A percentile compares a stretch with the other conserved stretches of the same genome.
These are phyloP conservation scores for Oxyura jamaicensis DNA, from an alignment of 2,113 vertebrate genomes.

Conservation along the genomic window DNA sequence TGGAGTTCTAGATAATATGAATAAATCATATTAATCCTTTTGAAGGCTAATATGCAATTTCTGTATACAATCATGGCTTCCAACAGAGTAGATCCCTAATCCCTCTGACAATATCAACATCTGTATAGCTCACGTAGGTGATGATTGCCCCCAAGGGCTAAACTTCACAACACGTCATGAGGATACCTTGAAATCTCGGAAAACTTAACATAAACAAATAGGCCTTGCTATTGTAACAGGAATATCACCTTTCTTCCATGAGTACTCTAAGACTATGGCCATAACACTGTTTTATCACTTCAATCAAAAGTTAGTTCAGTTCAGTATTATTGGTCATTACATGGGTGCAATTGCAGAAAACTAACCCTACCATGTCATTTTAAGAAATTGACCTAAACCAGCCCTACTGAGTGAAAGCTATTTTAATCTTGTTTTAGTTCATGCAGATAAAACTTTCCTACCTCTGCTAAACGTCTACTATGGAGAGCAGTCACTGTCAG, in stretches of 20 bases:
- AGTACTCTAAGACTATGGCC: neutral
- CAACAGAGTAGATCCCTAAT: no score
- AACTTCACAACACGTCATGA: neutral
- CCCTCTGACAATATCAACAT: neutral
- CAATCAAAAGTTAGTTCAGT: neutral
- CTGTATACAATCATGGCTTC: neutral
- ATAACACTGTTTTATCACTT: neutral
- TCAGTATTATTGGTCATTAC: neutral
- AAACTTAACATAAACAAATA: neutral
- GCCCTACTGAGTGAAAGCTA: neutral
- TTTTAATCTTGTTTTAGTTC: neutral
- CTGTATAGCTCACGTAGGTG: accelerated
- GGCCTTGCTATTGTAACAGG: neutral
- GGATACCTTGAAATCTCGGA: neutral
- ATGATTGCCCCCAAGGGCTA: neutral
- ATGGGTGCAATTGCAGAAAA: neutral
- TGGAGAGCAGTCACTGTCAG: neutral
- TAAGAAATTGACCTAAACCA: neutral
- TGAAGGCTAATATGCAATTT: neutral
- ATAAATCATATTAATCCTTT: neutral
- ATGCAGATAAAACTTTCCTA: accelerated
- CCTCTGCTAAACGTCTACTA: neutral
- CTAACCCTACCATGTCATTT: neutral
- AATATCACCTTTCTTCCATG: neutral
- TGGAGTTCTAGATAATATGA: neutral